Evolutionary conservation across 2,113 vertebrate genomes (phyloP), one percentile per base, ranked within the genome.

Genomic region (Montifringilla adamsi): DNA sequence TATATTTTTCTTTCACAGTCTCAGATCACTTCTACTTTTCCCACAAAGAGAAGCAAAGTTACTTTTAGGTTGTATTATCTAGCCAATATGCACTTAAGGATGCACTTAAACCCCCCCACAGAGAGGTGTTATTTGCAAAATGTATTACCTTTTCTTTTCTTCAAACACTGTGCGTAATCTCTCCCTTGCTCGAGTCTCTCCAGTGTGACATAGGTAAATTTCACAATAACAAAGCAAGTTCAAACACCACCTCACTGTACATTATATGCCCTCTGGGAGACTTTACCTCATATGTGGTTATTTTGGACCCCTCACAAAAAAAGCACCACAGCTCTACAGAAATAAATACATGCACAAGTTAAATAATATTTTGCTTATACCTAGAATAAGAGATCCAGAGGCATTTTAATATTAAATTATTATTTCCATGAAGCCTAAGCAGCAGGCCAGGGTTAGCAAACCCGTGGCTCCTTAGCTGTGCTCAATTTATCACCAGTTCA

Each of bases 41-140:
- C n/a, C 68, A 81, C 56, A 94, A 94, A 91, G 83, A 81, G 39
- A 88, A 86, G 67, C 77, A 94, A 96, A 95, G 92, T 95, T 96
- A 93, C 93, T 86, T 94, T 88, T 67, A 69, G 72, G 87, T 94
- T 2, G 2, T 85, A 83, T 90, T 96, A 90, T 88, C 88, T 78
- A 93, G 90, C 93, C 88, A 72, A 56, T 86, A 92, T 19, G 79
- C 94, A 87, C 84, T 87, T 87, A 87, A 88, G 94, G 94, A 94
- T 94, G 96, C 93, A 92, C 90, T 95, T 95, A 95, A 97, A 41
- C 93, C 90, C 93, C 84, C 95, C 92, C 68, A 88, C 83, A 90
- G 94, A 97, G 96, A 96, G 95, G 92, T 96, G 95, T 95, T 97
- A 96, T 97, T 97, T 97, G 92, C 96, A 95, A 96, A 96, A 94